A percentile compares a stretch with the other conserved stretches of the same genome.
phyloP scores from a whole-genome alignment of 2,113 vertebrate genomes.

The Delphinus delphis region DNA sequence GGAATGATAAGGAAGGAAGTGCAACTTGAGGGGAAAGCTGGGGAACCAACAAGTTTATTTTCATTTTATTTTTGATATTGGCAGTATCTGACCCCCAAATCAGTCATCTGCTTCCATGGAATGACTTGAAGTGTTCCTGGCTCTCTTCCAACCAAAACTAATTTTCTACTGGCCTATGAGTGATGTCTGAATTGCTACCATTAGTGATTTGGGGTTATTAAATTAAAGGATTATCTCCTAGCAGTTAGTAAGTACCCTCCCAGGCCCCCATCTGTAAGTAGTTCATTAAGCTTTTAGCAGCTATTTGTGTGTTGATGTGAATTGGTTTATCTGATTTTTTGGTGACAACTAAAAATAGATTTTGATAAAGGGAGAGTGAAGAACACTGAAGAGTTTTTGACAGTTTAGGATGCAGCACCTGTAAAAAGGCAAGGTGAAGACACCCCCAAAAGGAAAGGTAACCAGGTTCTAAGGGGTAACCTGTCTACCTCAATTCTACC shows the following conservation, averaged over 20 bases:
- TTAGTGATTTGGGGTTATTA: slow-evolving; percentile 69
- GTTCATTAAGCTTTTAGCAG: slow-evolving; percentile 78
- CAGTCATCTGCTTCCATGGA: slow-evolving; percentile 31
- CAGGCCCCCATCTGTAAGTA: slow-evolving; percentile 59
- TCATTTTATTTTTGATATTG: slow-evolving; percentile 26
- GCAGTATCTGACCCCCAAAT: not conserved
- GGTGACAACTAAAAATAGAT: slow-evolving; percentile 27
- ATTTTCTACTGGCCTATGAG: slow-evolving; percentile 50
- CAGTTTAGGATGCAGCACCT: not conserved
- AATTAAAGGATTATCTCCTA: slow-evolving; percentile 76
- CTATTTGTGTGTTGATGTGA: slow-evolving; percentile 65
- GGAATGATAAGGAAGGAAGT: not conserved
- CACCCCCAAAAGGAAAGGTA: not conserved
- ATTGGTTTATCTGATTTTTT: slow-evolving; percentile 63
- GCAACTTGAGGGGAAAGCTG: not conserved
- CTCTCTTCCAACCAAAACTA: slow-evolving; percentile 62
- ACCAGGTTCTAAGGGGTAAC: not conserved
- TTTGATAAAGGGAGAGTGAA: slow-evolving; percentile 31
- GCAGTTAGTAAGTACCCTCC: slow-evolving; percentile 62
- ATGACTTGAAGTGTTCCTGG: slow-evolving; percentile 52
- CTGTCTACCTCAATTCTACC: not conserved
- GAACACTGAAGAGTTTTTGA: not conserved
- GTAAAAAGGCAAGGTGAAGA: not conserved
- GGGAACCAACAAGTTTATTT: not conserved
- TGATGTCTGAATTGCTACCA: slow-evolving; percentile 61